Evolutionary conservation across 2,888 invertebrate genomes (phyloP).

Genomic region (Chalcosyrphus nemorum): DNA sequence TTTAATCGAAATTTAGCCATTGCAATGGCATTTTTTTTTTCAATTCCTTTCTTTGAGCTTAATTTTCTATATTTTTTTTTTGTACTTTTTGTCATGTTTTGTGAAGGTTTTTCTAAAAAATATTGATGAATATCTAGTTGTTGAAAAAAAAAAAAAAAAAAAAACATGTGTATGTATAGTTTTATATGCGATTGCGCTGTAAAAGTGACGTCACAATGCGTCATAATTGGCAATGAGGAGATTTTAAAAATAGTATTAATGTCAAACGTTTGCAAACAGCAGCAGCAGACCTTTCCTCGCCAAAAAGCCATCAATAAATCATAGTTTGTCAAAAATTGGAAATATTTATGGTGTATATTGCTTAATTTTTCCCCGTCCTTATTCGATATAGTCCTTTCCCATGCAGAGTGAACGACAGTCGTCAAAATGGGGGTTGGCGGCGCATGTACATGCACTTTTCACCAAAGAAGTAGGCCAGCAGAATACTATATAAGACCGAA

Average conservation of each 20-base stretch:
- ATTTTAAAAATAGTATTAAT: conserved; percentile 58
- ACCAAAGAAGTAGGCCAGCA: conserved; percentile 56
- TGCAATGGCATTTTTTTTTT: conserved; percentile 45
- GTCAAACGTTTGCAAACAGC: conserved; percentile 33
- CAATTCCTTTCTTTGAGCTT: conserved; percentile 10
- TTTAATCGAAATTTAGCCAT: conserved; percentile 55
- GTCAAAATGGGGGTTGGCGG: not conserved
- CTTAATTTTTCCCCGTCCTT: not conserved
- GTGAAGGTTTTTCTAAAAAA: conserved; percentile 20
- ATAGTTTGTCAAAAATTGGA: conserved; percentile 29
- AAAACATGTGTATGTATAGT: conserved; percentile 20
- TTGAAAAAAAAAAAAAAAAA: too few relatives aligned
- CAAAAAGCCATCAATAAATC: conserved; percentile 13
- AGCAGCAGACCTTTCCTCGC: not conserved
- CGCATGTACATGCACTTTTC: conserved; percentile 47
- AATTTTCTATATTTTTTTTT: conserved; percentile 19
- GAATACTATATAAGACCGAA: conserved; percentile 2
- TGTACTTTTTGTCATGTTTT: conserved; percentile 63
- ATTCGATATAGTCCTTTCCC: conserved; percentile 10
- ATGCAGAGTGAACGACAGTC: not conserved
- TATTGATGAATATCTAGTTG: not conserved
- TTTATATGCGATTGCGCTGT: conserved; percentile 66
- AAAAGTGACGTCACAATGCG: conserved; percentile 71
- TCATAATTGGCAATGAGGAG: conserved; percentile 58
- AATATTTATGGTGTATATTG: conserved; percentile 2